Evolutionary conservation across 2,113 vertebrate genomes (phyloP), one percentile per base, ranked within the genome.

Genomic region (Hippoglossus stenolepis): DNA sequence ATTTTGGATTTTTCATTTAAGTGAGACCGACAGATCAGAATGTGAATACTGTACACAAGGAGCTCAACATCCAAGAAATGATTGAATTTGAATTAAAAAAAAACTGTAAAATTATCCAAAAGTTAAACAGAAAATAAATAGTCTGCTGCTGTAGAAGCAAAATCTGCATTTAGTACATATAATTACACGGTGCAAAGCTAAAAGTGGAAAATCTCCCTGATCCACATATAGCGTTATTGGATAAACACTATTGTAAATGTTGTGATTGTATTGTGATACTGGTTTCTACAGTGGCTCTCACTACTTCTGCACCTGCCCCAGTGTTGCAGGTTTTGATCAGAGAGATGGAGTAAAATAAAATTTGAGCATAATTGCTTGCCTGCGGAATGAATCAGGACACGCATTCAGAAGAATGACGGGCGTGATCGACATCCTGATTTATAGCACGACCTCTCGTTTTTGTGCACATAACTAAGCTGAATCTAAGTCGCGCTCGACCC

Each of bases 311-410:
- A 17, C 47, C 63, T 49, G 23, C 31, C 74, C 9, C 11, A 14
- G 20, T 61, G 49, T 75, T 20, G 51, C 15, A 18, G 54, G 56
- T 40, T 79, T 69, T 77, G 68, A 87, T 82, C 75, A 24, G 60
- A 1, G 57, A 91, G 77, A 91, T 73, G 58, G 76, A 87, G 87
- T 82, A 62, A 82, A 87, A 81, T 89, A 45, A 75, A 77, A 89
- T 80, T 24, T 70, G 57, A 89, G 57, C 61, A 21, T 73, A 87
- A 88, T 58, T 73, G 80, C 83, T 88, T 24, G 79, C 68, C 65
- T 72, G 58, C 23, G 4, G 79, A 86, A 86, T 89, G 62, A 86
- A 87, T 87, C 84, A 80, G 26, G 14, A 57, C 23, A 18, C 77
- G 83, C 72, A 77, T 82, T 86, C 84, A 85, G 70, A 76, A 56